phyloP scores from a whole-genome alignment of 2,888 invertebrate species.

The Lasioglossum vierecki region DNA sequence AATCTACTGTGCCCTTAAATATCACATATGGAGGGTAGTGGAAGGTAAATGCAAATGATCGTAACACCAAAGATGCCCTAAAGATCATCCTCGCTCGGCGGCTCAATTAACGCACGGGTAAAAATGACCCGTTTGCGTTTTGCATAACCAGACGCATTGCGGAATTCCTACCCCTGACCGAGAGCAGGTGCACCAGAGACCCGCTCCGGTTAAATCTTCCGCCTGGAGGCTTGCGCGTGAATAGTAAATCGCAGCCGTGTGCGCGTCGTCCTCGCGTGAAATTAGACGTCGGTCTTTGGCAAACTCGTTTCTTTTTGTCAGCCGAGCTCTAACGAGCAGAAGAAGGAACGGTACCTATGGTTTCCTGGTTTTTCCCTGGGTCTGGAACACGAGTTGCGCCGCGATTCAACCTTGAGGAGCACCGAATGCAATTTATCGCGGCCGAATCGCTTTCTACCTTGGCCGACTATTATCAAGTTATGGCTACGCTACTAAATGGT shows the following conservation, averaged over 20 bases:
- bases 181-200: background rate
- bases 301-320: background rate
- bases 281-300: background rate
- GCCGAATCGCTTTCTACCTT: constrained; percentile 42
- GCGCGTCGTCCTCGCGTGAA: background rate
- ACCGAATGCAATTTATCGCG: background rate
- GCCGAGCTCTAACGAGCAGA: background rate
- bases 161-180: background rate
- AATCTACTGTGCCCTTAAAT: too few species aligned
- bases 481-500: constrained; percentile 52
- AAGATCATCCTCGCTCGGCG: too few species aligned
- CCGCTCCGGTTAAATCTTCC: background rate
- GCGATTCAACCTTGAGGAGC: background rate
- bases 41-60: too few species aligned
- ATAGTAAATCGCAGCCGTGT: background rate
- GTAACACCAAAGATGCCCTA: too few species aligned
- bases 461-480: constrained; percentile 36
- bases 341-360: background rate
- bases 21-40: too few species aligned
- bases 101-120: background rate
- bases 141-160: constrained; percentile 12
- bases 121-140: constrained; percentile 5
- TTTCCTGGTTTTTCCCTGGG: background rate
- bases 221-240: background rate
- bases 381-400: background rate